Evolutionary conservation across 2,113 vertebrate species (phyloP), one percentile per base, ranked within the genome.

Genomic region (Chlorodrepanis virens): DNA sequence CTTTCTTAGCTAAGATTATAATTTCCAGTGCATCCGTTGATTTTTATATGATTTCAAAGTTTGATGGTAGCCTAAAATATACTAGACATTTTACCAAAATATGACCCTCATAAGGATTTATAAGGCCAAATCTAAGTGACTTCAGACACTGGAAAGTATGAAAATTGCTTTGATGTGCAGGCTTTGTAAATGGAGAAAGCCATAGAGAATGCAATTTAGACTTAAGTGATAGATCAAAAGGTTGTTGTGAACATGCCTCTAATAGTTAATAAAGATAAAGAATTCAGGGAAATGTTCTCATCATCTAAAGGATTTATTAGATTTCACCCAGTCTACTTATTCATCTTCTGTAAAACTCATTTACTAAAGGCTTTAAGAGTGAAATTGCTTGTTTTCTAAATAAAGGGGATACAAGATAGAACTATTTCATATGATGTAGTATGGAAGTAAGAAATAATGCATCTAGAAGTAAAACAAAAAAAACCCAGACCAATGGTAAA

Each of bases 381-480:
- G 90, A 95, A 94, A 97, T 97, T 93, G 33, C 27, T 79, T 95
- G 61, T 89, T 96, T 94, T 91, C 81, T 96, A 89, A 78, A 82
- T 82, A 71, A 82, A 60, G 68, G 24, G 13, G 45, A 68, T 70
- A 45, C 19, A 64, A 85, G 44, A 84, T 64, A 4, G 1, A 91
- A 44, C 49, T 31, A 53, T 56, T 20, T 14, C 10, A 18, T 63
- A 57, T 10, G 3, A 71, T 56, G 17, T 39, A 52, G 53, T 68
- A 56, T 2, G 12, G 44, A 72, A 68, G 13, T 29, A 84, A 76
- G 35, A 87, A 89, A 67, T 54, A 45, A 81, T 59, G 47, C 31
- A 52, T 24, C 14, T 91, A 22, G 81, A 78, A 84, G 61, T 56
- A 39, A 56, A 83, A 79, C 8, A 17, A 63, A 82, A 83, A 40